Conservation (phyloP, 2,113 vertebrate genomes). For the Oreamnos americanus region DNA sequence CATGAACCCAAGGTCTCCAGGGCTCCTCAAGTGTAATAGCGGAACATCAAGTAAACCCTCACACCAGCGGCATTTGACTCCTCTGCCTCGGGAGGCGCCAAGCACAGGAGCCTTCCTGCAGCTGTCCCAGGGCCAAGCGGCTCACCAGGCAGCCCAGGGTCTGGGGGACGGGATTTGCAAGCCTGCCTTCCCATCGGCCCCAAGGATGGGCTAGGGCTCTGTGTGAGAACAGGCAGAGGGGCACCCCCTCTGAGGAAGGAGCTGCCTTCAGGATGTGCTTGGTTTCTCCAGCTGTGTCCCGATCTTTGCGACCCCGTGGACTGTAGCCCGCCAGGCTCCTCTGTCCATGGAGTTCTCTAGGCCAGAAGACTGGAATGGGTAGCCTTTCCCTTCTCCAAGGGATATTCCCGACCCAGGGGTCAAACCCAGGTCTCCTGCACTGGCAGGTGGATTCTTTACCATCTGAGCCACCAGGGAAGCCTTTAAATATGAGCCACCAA, state of each 20-base stretch:
- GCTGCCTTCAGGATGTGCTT: background rate
- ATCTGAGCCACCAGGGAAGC: background rate
- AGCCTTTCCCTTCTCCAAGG: background rate
- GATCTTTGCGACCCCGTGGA: fast-evolving
- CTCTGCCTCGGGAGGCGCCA: background rate
- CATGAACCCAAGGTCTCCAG: background rate
- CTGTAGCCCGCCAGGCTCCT: background rate
- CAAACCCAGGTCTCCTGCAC: background rate
- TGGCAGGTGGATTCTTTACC: background rate
- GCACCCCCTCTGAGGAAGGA: background rate
- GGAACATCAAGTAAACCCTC: background rate
- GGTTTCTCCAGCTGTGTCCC: background rate
- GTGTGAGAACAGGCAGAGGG: background rate
- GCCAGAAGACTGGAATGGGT: background rate
- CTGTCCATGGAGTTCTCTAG: background rate
- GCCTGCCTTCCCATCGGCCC: too few species aligned
- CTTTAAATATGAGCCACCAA: background rate
- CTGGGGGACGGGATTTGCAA: background rate
- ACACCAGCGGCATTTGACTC: background rate
- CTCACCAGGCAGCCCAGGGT: background rate
- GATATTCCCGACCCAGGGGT: background rate
- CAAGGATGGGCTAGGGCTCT: background rate
- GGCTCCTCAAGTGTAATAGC: background rate
- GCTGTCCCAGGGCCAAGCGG: background rate
- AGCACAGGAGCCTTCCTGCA: background rate